Base-by-base conservation (phyloP, 2,113 vertebrate species). In the Pelodiscus sinensis region DNA sequence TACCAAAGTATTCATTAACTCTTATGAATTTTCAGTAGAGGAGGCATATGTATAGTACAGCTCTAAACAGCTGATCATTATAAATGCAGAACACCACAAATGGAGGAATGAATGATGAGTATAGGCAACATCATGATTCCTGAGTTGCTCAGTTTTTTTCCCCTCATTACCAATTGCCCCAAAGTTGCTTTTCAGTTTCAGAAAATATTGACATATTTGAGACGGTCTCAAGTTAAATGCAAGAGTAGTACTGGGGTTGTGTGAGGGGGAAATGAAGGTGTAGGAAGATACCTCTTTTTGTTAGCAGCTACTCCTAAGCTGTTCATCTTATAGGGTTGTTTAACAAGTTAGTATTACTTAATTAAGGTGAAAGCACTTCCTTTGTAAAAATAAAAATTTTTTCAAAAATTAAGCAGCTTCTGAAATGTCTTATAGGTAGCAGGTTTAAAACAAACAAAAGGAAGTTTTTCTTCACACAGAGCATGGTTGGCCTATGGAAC, bases 261-360 rank as follows among this genome's bases (percentile, higher is more conserved):
- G 73, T 0, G 22, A 4, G 11, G 1, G 19, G n/a, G 31, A 18
- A 15, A 19, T 2, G 71, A 10, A 54, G 52, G 15, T 68, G n/a
- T 21, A 35, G 21, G n/a, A 71, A 21, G n/a, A 21, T 75, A 38
- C 12, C 38, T 65, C 44, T 25, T 75, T 75, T 75, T 13, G 71
- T 75, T 75, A 75, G n/a, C 22, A 77, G 6, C 50, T 77, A 50
- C 38, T 27, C 44, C 44, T 50, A 21, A 24, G 22, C 13, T 35
- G 19, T 77, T 77, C 50, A 27, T 50, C 73, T 25, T 22, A 35
- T 50, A 50, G 73, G 38, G 6, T 22, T 50, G n/a, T 71, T 71
- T 10, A 75, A 44, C 12, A 4, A 44, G 44, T 75, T 16, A 68
- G 19, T 68, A n/a, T 68, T 68, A 68, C 8, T 68, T 68, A 44